Percentiles rank a stretch among this genome's conserved stretches.
These are phyloP conservation scores for Takifugu flavidus DNA, from an alignment of 2,113 vertebrate species.

Conservation along the genomic window DNA sequence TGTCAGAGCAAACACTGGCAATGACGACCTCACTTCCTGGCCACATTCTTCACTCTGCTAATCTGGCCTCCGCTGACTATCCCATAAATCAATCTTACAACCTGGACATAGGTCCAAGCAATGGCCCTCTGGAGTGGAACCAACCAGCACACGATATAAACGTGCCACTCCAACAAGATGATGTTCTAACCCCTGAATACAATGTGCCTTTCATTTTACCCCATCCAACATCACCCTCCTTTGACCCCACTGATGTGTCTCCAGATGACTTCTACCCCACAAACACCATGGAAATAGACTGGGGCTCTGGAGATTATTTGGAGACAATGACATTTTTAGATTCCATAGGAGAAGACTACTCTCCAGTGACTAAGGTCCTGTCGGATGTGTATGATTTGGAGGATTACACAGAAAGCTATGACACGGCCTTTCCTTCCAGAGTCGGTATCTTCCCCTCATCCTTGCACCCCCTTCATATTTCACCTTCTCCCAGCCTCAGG, in stretches of 20 bases:
- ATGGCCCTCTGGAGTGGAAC: conserved; percentile 25
- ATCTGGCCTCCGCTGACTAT: conserved; percentile 20
- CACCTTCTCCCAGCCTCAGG: conserved; percentile 33
- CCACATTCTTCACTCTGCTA: conserved; percentile 25
- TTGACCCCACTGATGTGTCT: conserved; percentile 68
- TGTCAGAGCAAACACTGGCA: conserved; percentile 15
- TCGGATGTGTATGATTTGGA: conserved; percentile 77
- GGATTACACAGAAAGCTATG: conserved; percentile 79
- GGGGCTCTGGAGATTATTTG: conserved; percentile 83
- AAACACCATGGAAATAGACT: conserved; percentile 74
- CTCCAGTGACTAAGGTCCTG: conserved; percentile 66
- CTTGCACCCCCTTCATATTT: conserved; percentile 29
- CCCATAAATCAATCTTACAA: conserved; percentile 21
- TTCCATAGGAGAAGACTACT: conserved; percentile 65
- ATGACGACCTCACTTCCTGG: conserved; percentile 17
- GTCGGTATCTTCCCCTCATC: conserved; percentile 78
- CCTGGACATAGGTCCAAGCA: conserved; percentile 35
- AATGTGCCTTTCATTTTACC: conserved; percentile 67
- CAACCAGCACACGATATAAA: conserved; percentile 32
- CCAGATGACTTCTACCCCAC: conserved; percentile 68
- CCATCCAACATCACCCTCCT: conserved; percentile 61
- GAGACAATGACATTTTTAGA: conserved; percentile 78
- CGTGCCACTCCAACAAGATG: conserved; percentile 30
- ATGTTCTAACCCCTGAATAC: conserved; percentile 62
- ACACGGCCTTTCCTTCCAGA: conserved; percentile 84